Base-by-base conservation (phyloP, 2,797 vertebrate genomes). In the Enteromius fasciolatus region DNA sequence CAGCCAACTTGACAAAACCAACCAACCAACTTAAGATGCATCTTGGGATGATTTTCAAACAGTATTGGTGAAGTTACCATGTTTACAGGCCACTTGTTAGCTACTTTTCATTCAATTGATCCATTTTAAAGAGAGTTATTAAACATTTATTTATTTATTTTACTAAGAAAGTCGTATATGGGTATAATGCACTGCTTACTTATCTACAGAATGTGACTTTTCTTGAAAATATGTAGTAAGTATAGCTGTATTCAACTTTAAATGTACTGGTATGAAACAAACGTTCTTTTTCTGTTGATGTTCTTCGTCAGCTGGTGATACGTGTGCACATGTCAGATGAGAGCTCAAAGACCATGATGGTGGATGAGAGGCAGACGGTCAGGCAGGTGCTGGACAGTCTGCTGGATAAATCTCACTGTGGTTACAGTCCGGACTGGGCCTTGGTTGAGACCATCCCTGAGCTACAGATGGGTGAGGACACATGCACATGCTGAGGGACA, bases 261-360 rank as follows among this genome's bases (percentile, higher is more conserved):
- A 44, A 25, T 76, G 14, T 20, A n/a, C 18, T 78, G 20, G 28
- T 52, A 52, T 50, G 8, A 67, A 66, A 20, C 31, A 67, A 48
- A 78, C 23, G 18, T 25, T 10, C n/a, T n/a, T 61, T 79, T 61
- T 25, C 41, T 64, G 14, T 14, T 39, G 20, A 3, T 85, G 54
- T 57, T 72, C 46, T 31, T 3, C 73, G 81, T 73, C 87, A 99
- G 98, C 92, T 99, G 93, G 98, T 99, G 88, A 98, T 99, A 89
- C 92, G 98, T 90, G 97, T 99, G 80, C 97, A 99, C 90, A 97
- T 99, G 97, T 98, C 97, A 4, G 98, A 99, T 63, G 97, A 99
- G 90, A 99, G 98, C 91, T 99, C 98, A 82, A 99, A 99, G 93
- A 99, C 98, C 33, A 98, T 99, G 97, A 99, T 99, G 98, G 98